These are phyloP conservation scores for Rhinichthys osculus DNA, from an alignment of 2,797 vertebrate genomes.

Conservation along the genomic window DNA sequence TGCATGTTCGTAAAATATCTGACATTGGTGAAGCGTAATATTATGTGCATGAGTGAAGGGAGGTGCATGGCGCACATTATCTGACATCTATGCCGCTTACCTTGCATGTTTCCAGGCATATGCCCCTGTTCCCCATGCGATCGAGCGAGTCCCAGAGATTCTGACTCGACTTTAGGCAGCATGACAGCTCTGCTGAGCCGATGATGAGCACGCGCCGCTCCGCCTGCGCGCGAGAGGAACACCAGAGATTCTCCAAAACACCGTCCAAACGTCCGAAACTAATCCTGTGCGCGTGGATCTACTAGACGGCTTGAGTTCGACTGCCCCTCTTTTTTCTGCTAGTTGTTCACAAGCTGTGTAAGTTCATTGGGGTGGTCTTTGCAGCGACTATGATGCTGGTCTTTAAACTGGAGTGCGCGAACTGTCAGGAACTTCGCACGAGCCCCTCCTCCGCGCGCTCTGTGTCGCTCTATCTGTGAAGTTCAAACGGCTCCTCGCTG, in stretches of 20 bases:
- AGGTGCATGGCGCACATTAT: slow-evolving; percentile 16
- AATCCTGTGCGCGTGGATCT: slow-evolving; percentile 53
- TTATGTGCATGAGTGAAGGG: slow-evolving; percentile 7
- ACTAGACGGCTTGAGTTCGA: slow-evolving; percentile 31
- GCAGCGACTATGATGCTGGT: slow-evolving; percentile 21
- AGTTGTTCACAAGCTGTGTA: slow-evolving; percentile 48
- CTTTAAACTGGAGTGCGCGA: slow-evolving; percentile 58
- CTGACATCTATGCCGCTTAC: slow-evolving; percentile 71
- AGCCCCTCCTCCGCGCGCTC: slow-evolving; percentile 60
- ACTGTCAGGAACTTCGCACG: slow-evolving; percentile 72
- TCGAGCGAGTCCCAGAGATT: slow-evolving; percentile 92
- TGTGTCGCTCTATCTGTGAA: slow-evolving; percentile 66
- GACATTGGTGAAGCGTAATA: background rate
- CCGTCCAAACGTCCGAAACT: slow-evolving; percentile 55
- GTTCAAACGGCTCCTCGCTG: slow-evolving; percentile 79
- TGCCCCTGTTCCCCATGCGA: slow-evolving; percentile 96
- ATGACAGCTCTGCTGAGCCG: slow-evolving; percentile 90
- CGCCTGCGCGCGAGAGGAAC: slow-evolving; percentile 82
- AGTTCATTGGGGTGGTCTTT: slow-evolving; percentile 51
- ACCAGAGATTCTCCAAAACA: slow-evolving; percentile 66
- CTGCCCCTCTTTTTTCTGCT: background rate
- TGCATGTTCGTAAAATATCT: background rate
- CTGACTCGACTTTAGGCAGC: slow-evolving; percentile 98
- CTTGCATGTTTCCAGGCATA: slow-evolving; percentile 97
- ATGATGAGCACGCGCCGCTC: slow-evolving; percentile 76